Percentiles rank a stretch among this genome's conserved stretches.
Evolutionary conservation across 2,797 vertebrate genomes (phyloP).

Genomic region (Gouania willdenowi): DNA sequence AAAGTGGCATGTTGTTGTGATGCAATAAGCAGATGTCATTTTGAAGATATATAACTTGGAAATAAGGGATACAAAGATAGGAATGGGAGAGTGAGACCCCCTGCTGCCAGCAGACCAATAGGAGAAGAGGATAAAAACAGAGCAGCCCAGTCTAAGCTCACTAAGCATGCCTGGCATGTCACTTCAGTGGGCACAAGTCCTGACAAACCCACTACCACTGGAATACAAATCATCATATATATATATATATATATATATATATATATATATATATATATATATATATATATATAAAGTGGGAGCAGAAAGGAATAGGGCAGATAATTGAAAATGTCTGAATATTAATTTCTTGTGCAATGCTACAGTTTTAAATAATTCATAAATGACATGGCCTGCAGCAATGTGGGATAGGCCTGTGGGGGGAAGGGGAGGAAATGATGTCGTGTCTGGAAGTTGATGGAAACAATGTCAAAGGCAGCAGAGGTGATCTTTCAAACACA

Average conservation of each 20-base stretch:
- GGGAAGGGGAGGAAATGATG: constrained; percentile 10
- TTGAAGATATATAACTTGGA: constrained; percentile 2
- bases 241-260: too few relatives aligned
- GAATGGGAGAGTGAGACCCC: constrained; percentile 23
- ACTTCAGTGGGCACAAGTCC: constrained; percentile 47
- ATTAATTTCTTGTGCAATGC: constrained; percentile 51
- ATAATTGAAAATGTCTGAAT: constrained; percentile 56
- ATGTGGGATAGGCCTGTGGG: constrained; percentile 13
- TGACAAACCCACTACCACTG: constrained; percentile 50
- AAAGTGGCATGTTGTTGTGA: neutral
- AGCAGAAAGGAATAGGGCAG: constrained; percentile 9
- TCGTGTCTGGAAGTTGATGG: constrained; percentile 9
- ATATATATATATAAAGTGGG: constrained; percentile 31
- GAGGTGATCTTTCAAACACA: constrained; percentile 6
- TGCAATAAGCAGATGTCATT: constrained; percentile 10
- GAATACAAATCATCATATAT: constrained; percentile 67
- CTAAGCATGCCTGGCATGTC: constrained; percentile 57
- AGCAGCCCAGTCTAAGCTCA: constrained; percentile 43
- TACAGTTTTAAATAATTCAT: constrained; percentile 72
- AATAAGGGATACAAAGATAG: neutral
- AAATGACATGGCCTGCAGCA: constrained; percentile 53
- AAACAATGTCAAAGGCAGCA: constrained; percentile 10
- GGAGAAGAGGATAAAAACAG: constrained; percentile 22
- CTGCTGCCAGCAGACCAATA: constrained; percentile 37
- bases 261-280: too few relatives aligned